Evolutionary conservation across 2,797 vertebrate genomes (phyloP).

Genomic region (Chrysocyon brachyurus): DNA sequence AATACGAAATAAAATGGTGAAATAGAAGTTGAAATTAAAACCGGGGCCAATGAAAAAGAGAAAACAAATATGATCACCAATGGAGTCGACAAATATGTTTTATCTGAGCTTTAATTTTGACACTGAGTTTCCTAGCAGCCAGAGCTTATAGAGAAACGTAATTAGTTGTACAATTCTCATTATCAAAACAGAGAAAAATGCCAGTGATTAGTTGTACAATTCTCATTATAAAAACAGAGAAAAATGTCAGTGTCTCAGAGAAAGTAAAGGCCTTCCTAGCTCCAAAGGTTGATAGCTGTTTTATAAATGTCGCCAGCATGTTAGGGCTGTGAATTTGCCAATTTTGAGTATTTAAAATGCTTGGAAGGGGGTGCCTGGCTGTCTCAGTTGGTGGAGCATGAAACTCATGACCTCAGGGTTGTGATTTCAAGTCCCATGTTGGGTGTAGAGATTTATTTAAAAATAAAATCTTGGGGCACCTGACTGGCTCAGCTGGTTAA

Average conservation of each 20-base stretch:
- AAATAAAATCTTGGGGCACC: not conserved
- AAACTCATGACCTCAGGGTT: not conserved
- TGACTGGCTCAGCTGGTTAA: not conserved
- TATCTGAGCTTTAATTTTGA: conserved; percentile 53
- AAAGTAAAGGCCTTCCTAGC: conserved; percentile 17
- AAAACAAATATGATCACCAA: conserved; percentile 21
- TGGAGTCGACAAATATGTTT: conserved; percentile 42
- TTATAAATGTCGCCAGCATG: not conserved
- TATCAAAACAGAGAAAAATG: not conserved
- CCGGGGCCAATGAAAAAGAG: not conserved
- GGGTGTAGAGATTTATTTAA: not conserved
- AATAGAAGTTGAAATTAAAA: conserved; percentile 60
- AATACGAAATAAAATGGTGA: conserved; percentile 54
- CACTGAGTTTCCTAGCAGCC: conserved; percentile 27
- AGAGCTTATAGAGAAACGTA: conserved; percentile 52
- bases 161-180: not conserved
- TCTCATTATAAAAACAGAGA: not conserved
- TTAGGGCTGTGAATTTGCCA: conserved; percentile 1
- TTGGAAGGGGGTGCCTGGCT: conserved; percentile 22
- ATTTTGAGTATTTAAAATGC: conserved; percentile 53
- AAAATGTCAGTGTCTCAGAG: not conserved
- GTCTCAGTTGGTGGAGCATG: not conserved
- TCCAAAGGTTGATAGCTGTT: not conserved
- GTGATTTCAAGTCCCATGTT: not conserved
- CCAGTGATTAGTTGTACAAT: not conserved